Evolutionary conservation across 2,888 invertebrate genomes (phyloP).

Genomic region (Hedychridium roseum): DNA sequence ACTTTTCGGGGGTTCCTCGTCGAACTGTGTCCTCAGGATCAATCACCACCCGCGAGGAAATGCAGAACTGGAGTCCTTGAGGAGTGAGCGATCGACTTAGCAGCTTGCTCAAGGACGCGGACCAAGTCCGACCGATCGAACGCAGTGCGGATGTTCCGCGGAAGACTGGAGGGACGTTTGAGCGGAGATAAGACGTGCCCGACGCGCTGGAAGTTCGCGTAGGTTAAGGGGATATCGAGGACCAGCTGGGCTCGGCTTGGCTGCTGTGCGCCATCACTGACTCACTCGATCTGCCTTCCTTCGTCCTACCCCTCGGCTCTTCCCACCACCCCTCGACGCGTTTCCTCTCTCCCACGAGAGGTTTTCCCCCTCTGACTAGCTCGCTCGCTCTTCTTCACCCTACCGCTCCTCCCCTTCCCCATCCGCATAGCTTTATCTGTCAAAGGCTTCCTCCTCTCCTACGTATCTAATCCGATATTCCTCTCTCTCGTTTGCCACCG

Average conservation of each 20-base stretch:
- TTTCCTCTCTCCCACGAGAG: conserved; percentile 12
- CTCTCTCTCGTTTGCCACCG: conserved; percentile 5
- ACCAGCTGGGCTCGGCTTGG: conserved; percentile 55
- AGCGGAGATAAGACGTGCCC: too few relatives aligned
- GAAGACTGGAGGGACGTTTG: too few relatives aligned
- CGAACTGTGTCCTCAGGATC: background rate
- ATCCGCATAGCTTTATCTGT: background rate
- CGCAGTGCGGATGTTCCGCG: too few relatives aligned
- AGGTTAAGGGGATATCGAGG: conserved; percentile 47
- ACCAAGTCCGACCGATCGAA: too few relatives aligned
- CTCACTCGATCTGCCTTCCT: conserved; percentile 39
- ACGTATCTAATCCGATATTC: conserved; percentile 4
- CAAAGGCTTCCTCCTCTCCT: conserved; percentile 6
- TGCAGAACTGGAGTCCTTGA: too few relatives aligned
- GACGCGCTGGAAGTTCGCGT: too few relatives aligned
- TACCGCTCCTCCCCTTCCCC: conserved; percentile 10
- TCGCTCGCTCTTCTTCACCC: conserved; percentile 10
- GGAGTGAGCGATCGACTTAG: too few relatives aligned
- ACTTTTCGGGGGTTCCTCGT: too few relatives aligned
- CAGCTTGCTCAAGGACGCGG: too few relatives aligned
- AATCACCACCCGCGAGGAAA: too few relatives aligned
- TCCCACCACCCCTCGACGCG: too few relatives aligned
- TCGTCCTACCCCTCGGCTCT: conserved; percentile 12
- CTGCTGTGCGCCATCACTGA: conserved; percentile 54
- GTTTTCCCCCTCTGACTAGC: conserved; percentile 5